Base-by-base conservation (phyloP, 2,113 vertebrate genomes). In the Urocynchramus pylzowi region DNA sequence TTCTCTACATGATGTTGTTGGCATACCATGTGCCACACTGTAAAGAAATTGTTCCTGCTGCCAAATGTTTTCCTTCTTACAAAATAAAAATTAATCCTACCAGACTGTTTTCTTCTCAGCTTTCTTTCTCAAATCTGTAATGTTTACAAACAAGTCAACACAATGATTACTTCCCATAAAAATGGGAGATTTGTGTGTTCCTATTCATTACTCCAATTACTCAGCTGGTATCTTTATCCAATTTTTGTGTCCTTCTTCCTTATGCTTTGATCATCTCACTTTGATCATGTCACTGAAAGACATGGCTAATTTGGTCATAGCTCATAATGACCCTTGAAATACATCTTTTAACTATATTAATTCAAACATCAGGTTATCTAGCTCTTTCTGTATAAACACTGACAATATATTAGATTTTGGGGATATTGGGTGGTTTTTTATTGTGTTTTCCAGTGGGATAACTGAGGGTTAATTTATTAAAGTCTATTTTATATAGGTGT, bases 51-150 rank as follows among this genome's bases (percentile, higher is more conserved):
- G 8, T 44, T 83, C 17, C 8, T 42, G 20, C 3, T 61, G n/a
- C 22, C 54, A 75, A 61, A 68, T 39, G 9, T 37, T 86, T 71
- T 63, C 12, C 11, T 17, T 73, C 52, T 67, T 45, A 41, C 11
- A 76, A 93, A 87, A 70, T 33, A 85, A 83, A 90, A 80, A 75
- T 57, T 79, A 61, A 67, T 69, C 45, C 8, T 52, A 60, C 9
- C 23, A 85, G 41, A 75, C 24, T 28, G 19, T 49, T 90, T 90
- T 8, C 12, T 35, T 64, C 50, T 64, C 61, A 56, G 1, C 64
- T 83, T 79, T 81, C 17, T n/a, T 71, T 73, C 41, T 47, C 13
- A 52, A 41, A 69, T 65, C 11, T 49, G 19, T 50, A 60, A 11
- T 41, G 17, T 83, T 92, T 83, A 50, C 42, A 56, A 54, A 37